Base-by-base conservation (phyloP, 2,888 invertebrate species). In the Pharmacophagus antenor region DNA sequence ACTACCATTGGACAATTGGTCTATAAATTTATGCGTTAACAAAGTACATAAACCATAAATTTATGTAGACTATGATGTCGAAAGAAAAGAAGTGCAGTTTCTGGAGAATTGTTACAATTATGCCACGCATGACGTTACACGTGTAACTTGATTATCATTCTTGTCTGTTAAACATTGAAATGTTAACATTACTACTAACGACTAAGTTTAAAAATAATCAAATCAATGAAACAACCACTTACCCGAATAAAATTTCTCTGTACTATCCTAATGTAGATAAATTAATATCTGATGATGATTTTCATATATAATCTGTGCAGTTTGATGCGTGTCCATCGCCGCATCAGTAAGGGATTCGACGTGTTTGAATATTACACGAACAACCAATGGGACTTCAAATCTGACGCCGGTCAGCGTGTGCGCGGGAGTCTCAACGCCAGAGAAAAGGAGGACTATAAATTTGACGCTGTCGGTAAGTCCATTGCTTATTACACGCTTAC, bases 291-390 rank as follows among this genome's bases (percentile, higher is more conserved):
- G 12, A 12, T 20, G 10, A 37, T 12, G 18, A 10, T 8, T 44
- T n/a, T 17, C 5, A 25, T 48, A 25, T 23, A 8, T 25, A 37
- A 44, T 20, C 25, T 47, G 74, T 84, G 0, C 76, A 97, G 97
- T 31, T 88, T 97, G 73, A 94, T 95, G 71, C 93, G 94, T 56
- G 94, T 97, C 2, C 97, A 97, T 70, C 93, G 94, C 62, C 93
- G 96, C 52, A 95, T 98, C 70, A 92, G 92, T 65, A 95, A 96
- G 85, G 96, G 97, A 0, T 95, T 97, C 73, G 95, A 96, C 73
- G 95, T 96, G 0, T 95, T 98, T 72, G 96, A 97, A 74, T 98
- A 97, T 78, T 98, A 98, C 84, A 96, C 97, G 0, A 96, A 95
- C 76, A 95, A 96, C 74, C 96, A 96, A 64, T 98, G 98, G 97